Evolutionary conservation across 2,888 invertebrate genomes (phyloP), one percentile per base, ranked within the genome.

Genomic region (Drosophila percnosoma): DNA sequence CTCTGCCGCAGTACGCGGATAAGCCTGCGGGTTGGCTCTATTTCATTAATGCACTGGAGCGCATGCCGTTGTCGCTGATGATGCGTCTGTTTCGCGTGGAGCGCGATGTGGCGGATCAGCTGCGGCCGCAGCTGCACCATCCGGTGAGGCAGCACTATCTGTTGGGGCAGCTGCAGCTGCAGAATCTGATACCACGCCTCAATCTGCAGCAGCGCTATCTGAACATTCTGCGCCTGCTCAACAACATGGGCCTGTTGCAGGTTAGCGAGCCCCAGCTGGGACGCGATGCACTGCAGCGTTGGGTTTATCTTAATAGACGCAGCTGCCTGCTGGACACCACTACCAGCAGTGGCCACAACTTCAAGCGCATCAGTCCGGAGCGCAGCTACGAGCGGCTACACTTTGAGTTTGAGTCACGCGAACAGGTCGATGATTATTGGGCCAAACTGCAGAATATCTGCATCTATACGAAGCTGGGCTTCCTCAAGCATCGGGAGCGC

Each of bases 61-160:
- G 96, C 1, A 93, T 97, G 83, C 97, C 97, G 0, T 90, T 97
- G 0, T 95, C 95, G 0, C 84, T 97, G n/a, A 95, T 96, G 77
- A 93, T 96, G 13, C 95, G 96, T 88, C 89, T 97, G 15, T 94
- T 95, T 76, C 95, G 95, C 72, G 92, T 96, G 24, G 93, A 94
- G 7, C 88, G 85, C 8, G 84, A 90, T 4, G 54, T 48, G 87
- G 93, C 40, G 93, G 95, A 95, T 0, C 95, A 94, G 11, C 85
- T 97, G 8, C 91, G 94, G 1, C 53, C 94, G 2, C 95, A 94
- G 73, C 85, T 96, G 29, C 93, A 94, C 29, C 96, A 97, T 92
- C 96, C 96, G 0, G 93, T 96, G 13, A 94, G 94, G 68, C 94
- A 94, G 72, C 95, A 96, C 88, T 95, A 95, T 69, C 92, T 96